Percentiles rank a stretch among this genome's conserved stretches.
phyloP scores from a whole-genome alignment of 1,140 invertebrate genomes.

The Batillaria attramentaria region DNA sequence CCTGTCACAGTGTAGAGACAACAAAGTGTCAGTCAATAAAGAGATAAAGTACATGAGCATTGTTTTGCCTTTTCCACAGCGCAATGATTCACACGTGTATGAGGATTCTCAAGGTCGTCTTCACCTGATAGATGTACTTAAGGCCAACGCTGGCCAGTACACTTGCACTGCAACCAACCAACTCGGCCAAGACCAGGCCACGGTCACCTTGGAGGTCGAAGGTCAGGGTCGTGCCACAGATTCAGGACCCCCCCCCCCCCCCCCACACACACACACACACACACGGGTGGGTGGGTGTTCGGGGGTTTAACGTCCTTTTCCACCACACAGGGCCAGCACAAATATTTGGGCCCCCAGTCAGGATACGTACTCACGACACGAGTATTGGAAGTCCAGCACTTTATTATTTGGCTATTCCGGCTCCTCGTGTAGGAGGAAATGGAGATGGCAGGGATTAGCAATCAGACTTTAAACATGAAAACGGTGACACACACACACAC shows the following conservation, averaged over 20 bases:
- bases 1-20: neutral
- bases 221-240: too few relatives aligned
- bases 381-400: neutral
- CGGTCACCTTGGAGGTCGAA: neutral
- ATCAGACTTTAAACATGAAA: too few relatives aligned
- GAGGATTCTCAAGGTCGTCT: conserved; percentile 1
- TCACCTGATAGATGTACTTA: conserved; percentile 7
- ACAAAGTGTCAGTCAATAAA: neutral
- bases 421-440: too few relatives aligned
- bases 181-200: neutral
- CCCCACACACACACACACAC: neutral
- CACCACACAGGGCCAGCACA: neutral
- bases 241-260: too few relatives aligned
- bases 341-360: neutral
- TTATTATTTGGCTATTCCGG: neutral
- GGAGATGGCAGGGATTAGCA: too few relatives aligned
- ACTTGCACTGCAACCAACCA: conserved; percentile 21
- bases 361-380: neutral
- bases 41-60: neutral
- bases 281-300: neutral
- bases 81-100: conserved; percentile 23
- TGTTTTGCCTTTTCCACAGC: neutral
- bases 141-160: conserved; percentile 9
- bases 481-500: too few relatives aligned
- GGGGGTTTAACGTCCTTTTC: neutral